phyloP scores from a whole-genome alignment of 1,140 invertebrate species.

The Scaptomyza hsui region DNA sequence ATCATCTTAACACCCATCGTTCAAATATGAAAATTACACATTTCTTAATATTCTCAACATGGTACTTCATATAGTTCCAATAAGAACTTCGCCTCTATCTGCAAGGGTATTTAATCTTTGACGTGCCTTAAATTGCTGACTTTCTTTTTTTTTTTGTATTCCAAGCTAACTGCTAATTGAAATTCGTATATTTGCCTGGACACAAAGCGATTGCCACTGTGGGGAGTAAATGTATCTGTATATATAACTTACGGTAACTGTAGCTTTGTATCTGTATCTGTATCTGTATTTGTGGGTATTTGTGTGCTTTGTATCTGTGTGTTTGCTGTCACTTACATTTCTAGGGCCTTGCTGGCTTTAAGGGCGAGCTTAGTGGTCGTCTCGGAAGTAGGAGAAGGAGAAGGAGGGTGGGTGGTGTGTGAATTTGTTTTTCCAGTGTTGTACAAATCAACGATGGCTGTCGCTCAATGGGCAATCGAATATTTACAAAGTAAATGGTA shows the following conservation, averaged over 20 bases:
- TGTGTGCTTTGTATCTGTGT: conserved; percentile 2
- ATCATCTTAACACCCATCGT: no score
- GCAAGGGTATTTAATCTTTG: no score
- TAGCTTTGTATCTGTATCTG: conserved; percentile 2
- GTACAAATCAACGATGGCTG: conserved; percentile 32
- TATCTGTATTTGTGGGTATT: background rate
- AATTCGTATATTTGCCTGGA: conserved; percentile 47
- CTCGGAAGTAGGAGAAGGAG: conserved; percentile 12
- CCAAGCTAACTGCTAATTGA: conserved; percentile 35
- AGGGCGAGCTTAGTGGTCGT: background rate
- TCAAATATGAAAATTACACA: no score
- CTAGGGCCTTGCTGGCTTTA: conserved; percentile 45
- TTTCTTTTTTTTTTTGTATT: conserved; percentile 11
- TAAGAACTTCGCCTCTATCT: no score
- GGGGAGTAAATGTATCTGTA: background rate
- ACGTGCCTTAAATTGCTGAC: conserved; percentile 11
- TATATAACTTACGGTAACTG: background rate
- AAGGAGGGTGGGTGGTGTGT: conserved; percentile 3
- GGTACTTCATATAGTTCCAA: no score
- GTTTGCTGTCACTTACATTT: conserved; percentile 48
- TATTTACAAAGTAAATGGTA: conserved; percentile 72
- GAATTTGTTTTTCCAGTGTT: conserved; percentile 6
- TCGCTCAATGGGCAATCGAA: conserved; percentile 53
- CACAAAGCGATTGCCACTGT: conserved; percentile 39
- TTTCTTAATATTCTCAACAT: no score